Evolutionary conservation across 2,888 invertebrate genomes (phyloP).

Genomic region (Ernsta delagoae): DNA sequence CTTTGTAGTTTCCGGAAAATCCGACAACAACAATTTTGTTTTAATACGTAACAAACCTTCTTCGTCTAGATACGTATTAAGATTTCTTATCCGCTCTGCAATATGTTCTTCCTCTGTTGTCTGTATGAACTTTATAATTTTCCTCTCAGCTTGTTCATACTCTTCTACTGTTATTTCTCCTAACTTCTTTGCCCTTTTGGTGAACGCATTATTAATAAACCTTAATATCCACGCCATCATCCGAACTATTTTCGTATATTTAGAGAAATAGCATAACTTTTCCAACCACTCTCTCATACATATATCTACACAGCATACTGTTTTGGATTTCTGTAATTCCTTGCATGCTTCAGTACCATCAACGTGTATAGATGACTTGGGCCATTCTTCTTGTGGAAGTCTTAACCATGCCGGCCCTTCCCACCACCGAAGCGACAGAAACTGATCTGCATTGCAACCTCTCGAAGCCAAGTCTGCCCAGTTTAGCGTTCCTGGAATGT

Average conservation of each 20-base stretch:
- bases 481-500: neutral
- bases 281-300: too few relatives aligned
- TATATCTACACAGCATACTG: too few relatives aligned
- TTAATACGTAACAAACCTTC: too few relatives aligned
- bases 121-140: neutral
- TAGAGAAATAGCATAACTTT: neutral
- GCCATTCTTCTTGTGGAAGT: neutral
- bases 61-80: too few relatives aligned
- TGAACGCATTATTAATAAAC: neutral
- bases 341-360: too few relatives aligned
- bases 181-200: neutral
- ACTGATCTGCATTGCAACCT: neutral
- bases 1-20: neutral
- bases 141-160: neutral
- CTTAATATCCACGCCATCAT: neutral
- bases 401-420: neutral
- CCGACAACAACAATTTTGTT: neutral
- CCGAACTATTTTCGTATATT: neutral
- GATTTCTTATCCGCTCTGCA: too few relatives aligned
- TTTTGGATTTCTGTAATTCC: too few relatives aligned
- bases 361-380: neutral
- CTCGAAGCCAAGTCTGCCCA: neutral
- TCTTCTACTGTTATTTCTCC: neutral
- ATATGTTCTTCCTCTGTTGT: too few relatives aligned
- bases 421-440: neutral